These are phyloP conservation scores for Sisor rabdophorus DNA, from an alignment of 2,113 vertebrate genomes.

Conservation along the genomic window DNA sequence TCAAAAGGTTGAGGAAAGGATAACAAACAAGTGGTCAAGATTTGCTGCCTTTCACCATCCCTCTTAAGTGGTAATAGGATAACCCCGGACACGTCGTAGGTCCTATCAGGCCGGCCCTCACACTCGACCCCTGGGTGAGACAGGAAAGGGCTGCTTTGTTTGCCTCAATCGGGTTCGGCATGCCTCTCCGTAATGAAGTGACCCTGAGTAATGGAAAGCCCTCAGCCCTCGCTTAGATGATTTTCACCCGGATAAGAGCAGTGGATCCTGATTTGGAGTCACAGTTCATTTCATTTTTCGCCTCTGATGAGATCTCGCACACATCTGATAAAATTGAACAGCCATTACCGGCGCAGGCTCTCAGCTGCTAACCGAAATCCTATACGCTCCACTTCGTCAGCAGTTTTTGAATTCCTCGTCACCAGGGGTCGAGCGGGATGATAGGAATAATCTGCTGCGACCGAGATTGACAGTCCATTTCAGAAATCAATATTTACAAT, in stretches of 20 bases:
- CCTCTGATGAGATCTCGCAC: conserved; percentile 99
- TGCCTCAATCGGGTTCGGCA: conserved; percentile 88
- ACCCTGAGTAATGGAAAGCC: conserved; percentile 99
- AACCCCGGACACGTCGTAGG: conserved; percentile 91
- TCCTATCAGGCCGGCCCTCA: conserved; percentile 98
- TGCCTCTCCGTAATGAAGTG: conserved; percentile 98
- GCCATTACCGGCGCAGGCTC: conserved; percentile 95
- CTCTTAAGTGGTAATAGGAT: conserved; percentile 99
- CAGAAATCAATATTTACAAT: conserved; percentile 99
- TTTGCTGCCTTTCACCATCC: conserved; percentile 97
- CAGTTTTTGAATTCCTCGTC: conserved; percentile 99
- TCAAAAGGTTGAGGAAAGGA: conserved; percentile 74
- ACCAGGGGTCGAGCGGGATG: conserved; percentile 83
- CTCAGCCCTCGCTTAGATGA: conserved; percentile 89
- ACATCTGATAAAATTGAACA: conserved; percentile 99
- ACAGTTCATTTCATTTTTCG: conserved; percentile 99
- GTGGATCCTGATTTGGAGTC: conserved; percentile 98
- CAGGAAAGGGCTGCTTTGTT: conserved; percentile 90
- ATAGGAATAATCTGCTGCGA: conserved; percentile 99
- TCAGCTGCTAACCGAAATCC: conserved; percentile 98
- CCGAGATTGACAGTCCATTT: conserved; percentile 99
- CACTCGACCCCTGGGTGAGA: conserved; percentile 96
- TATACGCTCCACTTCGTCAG: conserved; percentile 99
- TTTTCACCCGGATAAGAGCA: conserved; percentile 98
- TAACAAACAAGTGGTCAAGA: conserved; percentile 84